Evolutionary conservation across 2,797 vertebrate species (phyloP).

Genomic region (Pteronotus mesoamericanus): DNA sequence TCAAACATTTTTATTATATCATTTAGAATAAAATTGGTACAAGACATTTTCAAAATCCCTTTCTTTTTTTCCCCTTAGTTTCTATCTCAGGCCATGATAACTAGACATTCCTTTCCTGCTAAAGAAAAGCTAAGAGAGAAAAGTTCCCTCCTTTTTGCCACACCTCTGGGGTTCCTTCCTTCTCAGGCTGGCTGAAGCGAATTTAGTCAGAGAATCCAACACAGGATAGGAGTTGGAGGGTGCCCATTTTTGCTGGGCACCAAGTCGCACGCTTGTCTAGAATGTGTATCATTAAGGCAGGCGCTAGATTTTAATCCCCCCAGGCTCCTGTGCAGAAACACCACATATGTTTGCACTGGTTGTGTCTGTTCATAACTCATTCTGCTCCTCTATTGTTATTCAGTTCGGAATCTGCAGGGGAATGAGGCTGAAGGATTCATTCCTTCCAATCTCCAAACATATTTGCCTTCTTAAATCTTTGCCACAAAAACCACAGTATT

Average conservation of each 20-base stretch:
- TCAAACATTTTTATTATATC: neutral
- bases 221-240: neutral
- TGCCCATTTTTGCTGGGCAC: neutral
- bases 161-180: neutral
- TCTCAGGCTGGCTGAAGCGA: neutral
- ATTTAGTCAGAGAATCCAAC: neutral
- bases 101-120: neutral
- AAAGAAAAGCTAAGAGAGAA: neutral
- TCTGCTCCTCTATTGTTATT: neutral
- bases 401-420: neutral
- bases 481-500: neutral
- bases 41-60: neutral
- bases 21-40: neutral
- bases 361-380: neutral
- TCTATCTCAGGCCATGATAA: neutral
- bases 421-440: neutral
- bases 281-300: neutral
- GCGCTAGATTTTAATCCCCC: neutral
- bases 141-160: neutral
- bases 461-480: constrained; percentile 15
- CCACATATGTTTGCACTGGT: neutral
- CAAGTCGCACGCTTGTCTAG: neutral
- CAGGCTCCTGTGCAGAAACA: neutral
- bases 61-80: neutral
- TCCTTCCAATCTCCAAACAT: neutral